Evolutionary conservation across 2,797 vertebrate genomes (phyloP), one percentile per base, ranked within the genome.

Genomic region (Acanthurus leucopareius): DNA sequence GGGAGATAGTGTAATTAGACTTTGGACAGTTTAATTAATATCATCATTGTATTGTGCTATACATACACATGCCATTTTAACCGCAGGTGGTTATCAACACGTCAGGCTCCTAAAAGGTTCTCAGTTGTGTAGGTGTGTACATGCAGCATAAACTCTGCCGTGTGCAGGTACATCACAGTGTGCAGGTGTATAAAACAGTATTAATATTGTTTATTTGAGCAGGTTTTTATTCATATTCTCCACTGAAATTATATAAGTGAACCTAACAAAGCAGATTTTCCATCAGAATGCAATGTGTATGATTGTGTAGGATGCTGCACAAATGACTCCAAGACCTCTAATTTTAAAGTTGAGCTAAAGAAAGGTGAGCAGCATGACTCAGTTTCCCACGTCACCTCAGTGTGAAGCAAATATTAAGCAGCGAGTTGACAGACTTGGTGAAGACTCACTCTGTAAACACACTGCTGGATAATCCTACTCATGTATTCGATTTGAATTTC

Each of bases 21-120:
- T 57, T 57, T n/a, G 38, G 79, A 73, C 61, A 65, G 40, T 86
- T 80, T 82, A 78, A 86, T 85, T 85, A 75, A 77, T 81, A 64
- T 72, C 28, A 82, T 76, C 64, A 16, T 82, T 68, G 16, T 56
- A 35, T 69, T 84, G 40, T 73, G 35, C 64, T 63, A 17, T 47
- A 59, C 42, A 84, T 49, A 60, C 25, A 60, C 42, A 48, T 4
- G 20, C 48, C 10, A 13, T 47, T 86, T 88, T 79, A 80, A 76
- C 62, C 74, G 62, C 15, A 49, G 58, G 48, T 63, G 60, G 25
- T 86, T 76, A 68, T 73, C 38, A 72, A 69, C 71, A 53, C 47
- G 68, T 61, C 67, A 47, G 64, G 58, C 52, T 58, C 40, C 10
- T 32, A n/a, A 75, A 45, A 69, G 20, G 15, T 19, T 85, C n/a